phyloP scores from a whole-genome alignment of 2,888 invertebrate species.

The Parascotia fuliginaria region DNA sequence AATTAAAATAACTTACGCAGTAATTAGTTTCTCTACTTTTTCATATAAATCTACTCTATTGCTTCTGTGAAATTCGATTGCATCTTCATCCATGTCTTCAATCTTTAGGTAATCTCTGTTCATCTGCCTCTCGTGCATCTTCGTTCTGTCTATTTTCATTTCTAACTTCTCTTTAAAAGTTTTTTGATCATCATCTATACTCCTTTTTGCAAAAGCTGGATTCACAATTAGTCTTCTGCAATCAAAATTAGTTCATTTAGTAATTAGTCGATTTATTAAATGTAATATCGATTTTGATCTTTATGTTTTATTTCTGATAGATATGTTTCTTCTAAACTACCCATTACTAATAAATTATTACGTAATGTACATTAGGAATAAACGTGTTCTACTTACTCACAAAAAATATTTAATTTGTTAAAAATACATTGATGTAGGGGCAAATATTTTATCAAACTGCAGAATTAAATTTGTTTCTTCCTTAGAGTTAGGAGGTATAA shows the following conservation, averaged over 20 bases:
- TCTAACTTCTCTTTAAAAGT: constrained; percentile 71
- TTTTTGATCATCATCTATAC: constrained; percentile 51
- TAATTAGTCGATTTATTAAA: neutral
- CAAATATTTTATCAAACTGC: too few species aligned
- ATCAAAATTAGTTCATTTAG: neutral
- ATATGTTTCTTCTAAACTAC: too few species aligned
- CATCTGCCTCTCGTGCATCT: constrained; percentile 67
- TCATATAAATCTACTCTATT: constrained; percentile 87
- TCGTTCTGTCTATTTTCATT: constrained; percentile 63
- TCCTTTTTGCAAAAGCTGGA: constrained; percentile 74
- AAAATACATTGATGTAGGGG: too few species aligned
- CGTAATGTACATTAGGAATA: too few species aligned
- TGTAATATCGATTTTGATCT: too few species aligned
- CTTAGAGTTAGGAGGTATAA: too few species aligned
- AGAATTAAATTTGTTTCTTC: too few species aligned
- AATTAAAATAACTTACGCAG: constrained; percentile 81
- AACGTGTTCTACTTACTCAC: too few species aligned
- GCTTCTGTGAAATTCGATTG: constrained; percentile 84
- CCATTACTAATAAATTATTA: too few species aligned
- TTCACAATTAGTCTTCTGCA: constrained; percentile 63
- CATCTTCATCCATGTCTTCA: constrained; percentile 56
- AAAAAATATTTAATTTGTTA: too few species aligned
- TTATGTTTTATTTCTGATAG: too few species aligned
- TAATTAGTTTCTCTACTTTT: constrained; percentile 87
- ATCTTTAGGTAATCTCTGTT: constrained; percentile 60